Base-by-base conservation (phyloP, 1,140 invertebrate genomes). In the Calosoma granatense region DNA sequence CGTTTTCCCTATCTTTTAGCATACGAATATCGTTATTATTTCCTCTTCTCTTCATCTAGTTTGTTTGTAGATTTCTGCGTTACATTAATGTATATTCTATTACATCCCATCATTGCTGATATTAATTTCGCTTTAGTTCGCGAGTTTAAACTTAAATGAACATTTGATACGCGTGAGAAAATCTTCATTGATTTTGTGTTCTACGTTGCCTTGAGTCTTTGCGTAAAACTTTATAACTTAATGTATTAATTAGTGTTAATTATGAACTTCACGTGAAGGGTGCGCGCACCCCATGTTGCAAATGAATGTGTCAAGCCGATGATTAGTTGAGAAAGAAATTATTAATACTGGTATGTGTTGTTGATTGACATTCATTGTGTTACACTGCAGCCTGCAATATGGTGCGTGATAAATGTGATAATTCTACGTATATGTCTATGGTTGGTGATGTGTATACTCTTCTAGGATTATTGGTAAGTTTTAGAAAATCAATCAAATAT, bases 211-310 rank as follows among this genome's bases (percentile, higher is more conserved):
- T 47, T 47, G 3, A 17, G 9, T 47, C 15, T 47, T 47, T 9
- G 17, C 6, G 26, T 6, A 12, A 4, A 12, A 47, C 17, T 47
- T 17, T 17, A 17, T 47, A 47, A 47, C 4, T 9, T 17, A 47
- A 17, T 47, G 4, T 47, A 17, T 47, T 47, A 47, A 47, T 47
- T 47, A 47, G 15, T 47, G 41, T 6, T 47, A 47, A 47, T 47
- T 47, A 11, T 47, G 17, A 11, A 47, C 41, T 9, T 47, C 3
- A 47, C 3, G 9, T 12, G 41, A 17, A 36, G 26, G 26, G n/a
- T n/a, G n/a, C n/a, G n/a, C n/a, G n/a, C n/a, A n/a, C n/a, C n/a
- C n/a, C n/a, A n/a, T n/a, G n/a, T n/a, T n/a, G n/a, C n/a, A n/a
- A n/a, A n/a, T n/a, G n/a, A n/a, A n/a, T n/a, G n/a, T n/a, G n/a